These are phyloP conservation scores for Phaedon cochleariae DNA, from an alignment of 2,888 invertebrate species.

Conservation along the genomic window DNA sequence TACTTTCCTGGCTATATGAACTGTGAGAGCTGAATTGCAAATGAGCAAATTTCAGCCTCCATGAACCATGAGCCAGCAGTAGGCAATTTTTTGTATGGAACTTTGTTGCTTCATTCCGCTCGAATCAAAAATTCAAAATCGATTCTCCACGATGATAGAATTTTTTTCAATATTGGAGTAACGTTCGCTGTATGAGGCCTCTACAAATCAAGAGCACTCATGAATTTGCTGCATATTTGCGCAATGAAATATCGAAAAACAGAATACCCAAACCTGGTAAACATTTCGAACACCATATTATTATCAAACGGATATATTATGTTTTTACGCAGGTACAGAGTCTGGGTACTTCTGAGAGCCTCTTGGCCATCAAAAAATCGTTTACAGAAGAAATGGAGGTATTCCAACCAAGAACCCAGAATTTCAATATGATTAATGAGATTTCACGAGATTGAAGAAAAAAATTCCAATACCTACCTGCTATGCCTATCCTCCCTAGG, in stretches of 20 bases:
- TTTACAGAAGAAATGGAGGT: background rate
- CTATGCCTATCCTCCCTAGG: too few species aligned
- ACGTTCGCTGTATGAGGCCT: constrained; percentile 9
- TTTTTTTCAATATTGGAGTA: constrained; percentile 34
- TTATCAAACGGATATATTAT: background rate
- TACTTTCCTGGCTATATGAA: too few species aligned
- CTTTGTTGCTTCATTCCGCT: constrained; percentile 28
- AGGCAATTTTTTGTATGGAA: constrained; percentile 9
- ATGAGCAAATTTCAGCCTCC: constrained; percentile 33
- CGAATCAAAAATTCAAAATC: constrained; percentile 33
- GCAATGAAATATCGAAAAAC: constrained; percentile 9
- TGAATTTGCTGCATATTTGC: constrained; percentile 27
- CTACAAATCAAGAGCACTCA: constrained; percentile 28
- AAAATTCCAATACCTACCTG: background rate
- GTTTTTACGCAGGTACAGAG: background rate
- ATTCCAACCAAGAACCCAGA: too few species aligned
- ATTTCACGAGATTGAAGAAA: too few species aligned
- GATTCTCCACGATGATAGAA: constrained; percentile 35
- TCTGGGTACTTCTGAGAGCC: background rate
- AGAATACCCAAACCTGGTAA: background rate
- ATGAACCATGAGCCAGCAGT: constrained; percentile 29
- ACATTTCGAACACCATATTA: background rate
- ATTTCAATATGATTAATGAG: too few species aligned
- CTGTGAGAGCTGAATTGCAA: too few species aligned
- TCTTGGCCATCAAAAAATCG: background rate